Evolutionary conservation across 2,797 vertebrate species (phyloP).

Genomic region (Linurgus olivaceus): DNA sequence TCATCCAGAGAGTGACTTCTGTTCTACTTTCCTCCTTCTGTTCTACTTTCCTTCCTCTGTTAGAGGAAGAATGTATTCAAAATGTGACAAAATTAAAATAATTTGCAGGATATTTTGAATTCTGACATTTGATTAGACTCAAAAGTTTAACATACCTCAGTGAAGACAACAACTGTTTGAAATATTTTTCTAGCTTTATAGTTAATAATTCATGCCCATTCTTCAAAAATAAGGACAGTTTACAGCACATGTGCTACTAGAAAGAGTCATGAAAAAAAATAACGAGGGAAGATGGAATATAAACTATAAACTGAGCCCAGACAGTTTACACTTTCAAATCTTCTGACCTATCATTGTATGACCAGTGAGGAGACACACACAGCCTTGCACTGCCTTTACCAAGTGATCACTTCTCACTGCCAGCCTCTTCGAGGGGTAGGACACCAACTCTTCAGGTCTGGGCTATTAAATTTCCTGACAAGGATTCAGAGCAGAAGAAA

Average conservation of each 20-base stretch:
- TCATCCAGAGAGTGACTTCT: neutral
- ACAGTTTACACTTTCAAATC: neutral
- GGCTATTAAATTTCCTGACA: neutral
- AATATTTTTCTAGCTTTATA: neutral
- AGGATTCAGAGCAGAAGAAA: neutral
- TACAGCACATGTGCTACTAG: neutral
- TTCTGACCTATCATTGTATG: neutral
- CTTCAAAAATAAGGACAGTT: neutral
- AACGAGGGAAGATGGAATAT: neutral
- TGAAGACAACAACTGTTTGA: neutral
- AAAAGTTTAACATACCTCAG: neutral
- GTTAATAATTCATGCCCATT: neutral
- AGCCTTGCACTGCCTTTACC: neutral
- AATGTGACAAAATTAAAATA: neutral
- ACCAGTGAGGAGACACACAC: neutral
- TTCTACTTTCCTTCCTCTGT: neutral
- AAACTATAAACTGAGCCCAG: neutral
- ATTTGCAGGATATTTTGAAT: neutral
- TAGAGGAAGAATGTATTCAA: neutral
- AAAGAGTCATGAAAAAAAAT: neutral
- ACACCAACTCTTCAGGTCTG: neutral
- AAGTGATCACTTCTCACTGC: neutral
- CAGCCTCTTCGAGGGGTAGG: neutral
- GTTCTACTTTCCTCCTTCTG: neutral
- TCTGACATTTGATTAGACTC: neutral